Evolutionary conservation across 2,888 invertebrate species (phyloP), one percentile per base, ranked within the genome.

Genomic region (Drosophila nigricruria): DNA sequence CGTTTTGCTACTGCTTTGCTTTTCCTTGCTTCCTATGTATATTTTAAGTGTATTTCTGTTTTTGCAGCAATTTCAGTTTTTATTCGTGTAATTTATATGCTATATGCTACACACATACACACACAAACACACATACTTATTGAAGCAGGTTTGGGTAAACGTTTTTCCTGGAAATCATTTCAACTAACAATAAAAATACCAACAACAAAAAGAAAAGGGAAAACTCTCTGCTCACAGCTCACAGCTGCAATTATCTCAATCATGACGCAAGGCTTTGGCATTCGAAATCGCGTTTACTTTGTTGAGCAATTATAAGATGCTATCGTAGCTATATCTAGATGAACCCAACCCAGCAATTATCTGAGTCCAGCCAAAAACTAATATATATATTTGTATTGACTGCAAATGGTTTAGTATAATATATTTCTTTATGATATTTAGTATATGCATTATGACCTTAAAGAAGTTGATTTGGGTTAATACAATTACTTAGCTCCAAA

Each of bases 51-150:
- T 83, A 75, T 83, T 84, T 86, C 79, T 81, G 77, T 84, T 87
- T 83, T 87, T 83, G 74, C 79, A 86, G 87, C 87, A 87, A 84
- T 87, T 84, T 87, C 80, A 80, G 87, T 84, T 87, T 84, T 84
- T 84, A 87, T 87, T 84, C 75, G 71, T 58, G 84, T 86, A 83
- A 86, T 86, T 86, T 86, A 84, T 84, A 83, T 86, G 78, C 83
- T 70, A 50, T 73, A 66, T 57, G 58, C 64, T 43, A 77, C 77
- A 79, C 70, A 32, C 18, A 18, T n/a, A 14, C 34, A 43, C 9
- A 27, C n/a, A 47, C n/a, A 79, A 70, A 9, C 9, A n/a, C 25
- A 27, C 5, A 12, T 1, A 49, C 5, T 77, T 82, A 82, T 85
- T 84, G 84, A 78, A 67, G 79, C 71, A 82, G 80, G 85, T 84